Conservation (phyloP, 2,113 vertebrate species). For the Polyodon spathula region DNA sequence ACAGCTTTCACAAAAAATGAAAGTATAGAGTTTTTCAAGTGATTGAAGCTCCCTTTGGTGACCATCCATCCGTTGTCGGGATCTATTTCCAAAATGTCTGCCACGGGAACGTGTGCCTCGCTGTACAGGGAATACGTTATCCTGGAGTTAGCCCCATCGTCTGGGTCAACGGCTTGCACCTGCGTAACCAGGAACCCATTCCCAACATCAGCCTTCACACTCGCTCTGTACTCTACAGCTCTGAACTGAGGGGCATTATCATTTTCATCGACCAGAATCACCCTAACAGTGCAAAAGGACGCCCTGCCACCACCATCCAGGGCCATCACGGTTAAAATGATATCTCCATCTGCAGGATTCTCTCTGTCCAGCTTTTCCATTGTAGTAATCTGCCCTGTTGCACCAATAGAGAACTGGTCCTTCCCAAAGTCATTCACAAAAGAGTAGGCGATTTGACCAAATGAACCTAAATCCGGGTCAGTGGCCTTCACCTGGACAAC, state of each 20-base stretch:
- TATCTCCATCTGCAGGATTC: conserved; percentile 62
- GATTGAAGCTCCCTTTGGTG: conserved; percentile 83
- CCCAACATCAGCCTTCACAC: conserved; percentile 77
- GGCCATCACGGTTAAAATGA: conserved; percentile 71
- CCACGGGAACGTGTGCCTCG: conserved; percentile 75
- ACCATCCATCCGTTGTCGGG: conserved; percentile 96
- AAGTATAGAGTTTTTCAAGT: conserved; percentile 75
- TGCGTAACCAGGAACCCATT: conserved; percentile 82
- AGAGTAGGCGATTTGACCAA: conserved; percentile 71
- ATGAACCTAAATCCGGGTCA: conserved; percentile 76
- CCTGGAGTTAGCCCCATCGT: conserved; percentile 78
- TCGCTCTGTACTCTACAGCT: conserved; percentile 76
- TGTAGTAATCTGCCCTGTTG: conserved; percentile 74
- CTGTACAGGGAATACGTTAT: conserved; percentile 89
- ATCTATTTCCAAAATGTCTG: conserved; percentile 87
- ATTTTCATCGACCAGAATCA: conserved; percentile 85
- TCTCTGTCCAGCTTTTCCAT: conserved; percentile 83
- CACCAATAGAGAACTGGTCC: conserved; percentile 77
- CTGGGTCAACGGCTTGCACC: conserved; percentile 80
- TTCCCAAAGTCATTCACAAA: conserved; percentile 84
- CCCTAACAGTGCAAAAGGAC: conserved; percentile 73
- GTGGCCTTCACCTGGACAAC: conserved; percentile 77
- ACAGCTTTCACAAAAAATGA: conserved; percentile 96
- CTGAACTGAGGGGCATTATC: conserved; percentile 81
- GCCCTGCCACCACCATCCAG: conserved; percentile 77